Percentiles rank a stretch among this genome's conserved stretches.
Conservation (phyloP, 1,140 invertebrate genomes). For the Lepidurus packardi region DNA sequence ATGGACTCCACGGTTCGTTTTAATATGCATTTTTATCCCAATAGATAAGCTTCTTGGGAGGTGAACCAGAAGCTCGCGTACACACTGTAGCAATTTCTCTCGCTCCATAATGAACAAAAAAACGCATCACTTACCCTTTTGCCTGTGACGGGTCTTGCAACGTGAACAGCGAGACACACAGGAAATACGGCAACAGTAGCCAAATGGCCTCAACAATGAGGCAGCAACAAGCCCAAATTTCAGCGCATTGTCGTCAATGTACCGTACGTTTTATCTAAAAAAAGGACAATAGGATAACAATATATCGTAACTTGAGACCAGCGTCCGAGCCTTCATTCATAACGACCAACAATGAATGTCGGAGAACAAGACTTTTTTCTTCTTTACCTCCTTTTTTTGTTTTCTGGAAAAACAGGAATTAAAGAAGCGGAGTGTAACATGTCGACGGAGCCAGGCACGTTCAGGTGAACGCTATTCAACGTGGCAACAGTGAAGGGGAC, state of each 20-base stretch:
- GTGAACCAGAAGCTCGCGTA: not conserved
- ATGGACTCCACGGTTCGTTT: not conserved
- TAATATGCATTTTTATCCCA: slow-evolving; percentile 16
- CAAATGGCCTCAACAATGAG: not conserved
- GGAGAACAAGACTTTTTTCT: too few species aligned
- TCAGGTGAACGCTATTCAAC: not conserved
- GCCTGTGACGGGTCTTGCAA: not conserved
- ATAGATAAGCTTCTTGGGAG: not conserved
- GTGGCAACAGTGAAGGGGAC: not conserved
- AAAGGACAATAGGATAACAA: slow-evolving; percentile 10
- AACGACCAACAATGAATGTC: too few species aligned
- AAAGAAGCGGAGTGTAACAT: not conserved
- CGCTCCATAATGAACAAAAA: not conserved
- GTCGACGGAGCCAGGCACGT: not conserved
- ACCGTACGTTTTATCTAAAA: not conserved
- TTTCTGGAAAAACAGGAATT: not conserved
- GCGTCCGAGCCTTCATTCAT: too few species aligned
- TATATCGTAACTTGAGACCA: not conserved
- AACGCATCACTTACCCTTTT: not conserved
- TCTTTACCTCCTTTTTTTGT: not conserved
- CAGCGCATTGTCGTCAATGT: not conserved
- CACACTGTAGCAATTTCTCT: not conserved
- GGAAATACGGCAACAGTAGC: slow-evolving; percentile 14
- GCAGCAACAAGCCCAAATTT: not conserved
- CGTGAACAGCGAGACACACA: not conserved